phyloP scores from a whole-genome alignment of 2,888 invertebrate species.

The Drosophila subsilvestris region DNA sequence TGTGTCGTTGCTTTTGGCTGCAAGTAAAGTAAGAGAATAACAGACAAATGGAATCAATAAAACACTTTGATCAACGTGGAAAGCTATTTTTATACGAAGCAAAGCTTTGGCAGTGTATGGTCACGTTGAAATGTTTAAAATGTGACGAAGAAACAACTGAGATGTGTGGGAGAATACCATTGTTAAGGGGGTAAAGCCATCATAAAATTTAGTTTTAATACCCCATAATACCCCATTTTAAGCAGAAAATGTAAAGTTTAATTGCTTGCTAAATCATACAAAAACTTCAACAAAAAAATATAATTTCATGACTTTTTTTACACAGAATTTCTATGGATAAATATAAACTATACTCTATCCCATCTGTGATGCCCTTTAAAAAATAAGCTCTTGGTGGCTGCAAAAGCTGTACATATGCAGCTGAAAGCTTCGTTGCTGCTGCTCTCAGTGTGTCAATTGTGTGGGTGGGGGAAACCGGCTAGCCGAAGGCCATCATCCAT shows the following conservation, averaged over 20 bases:
- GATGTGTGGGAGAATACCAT: background rate
- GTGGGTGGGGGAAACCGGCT: conserved; percentile 29
- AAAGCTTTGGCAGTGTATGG: conserved; percentile 42
- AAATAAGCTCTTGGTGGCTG: conserved; percentile 53
- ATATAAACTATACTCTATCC: background rate
- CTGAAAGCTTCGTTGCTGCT: conserved; percentile 53
- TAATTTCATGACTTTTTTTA: too few relatives aligned
- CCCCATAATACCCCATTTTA: too few relatives aligned
- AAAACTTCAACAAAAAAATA: background rate
- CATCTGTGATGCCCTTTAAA: background rate
- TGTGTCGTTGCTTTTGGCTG: conserved; percentile 50
- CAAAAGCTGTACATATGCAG: conserved; percentile 60
- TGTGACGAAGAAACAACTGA: background rate
- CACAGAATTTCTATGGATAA: background rate
- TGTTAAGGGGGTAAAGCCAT: background rate
- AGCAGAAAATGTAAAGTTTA: background rate
- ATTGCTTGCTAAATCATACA: background rate
- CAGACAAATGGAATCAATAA: conserved; percentile 53
- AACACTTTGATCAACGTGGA: conserved; percentile 23
- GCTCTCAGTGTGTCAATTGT: conserved; percentile 36
- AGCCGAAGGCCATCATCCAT: background rate
- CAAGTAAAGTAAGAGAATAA: conserved; percentile 48
- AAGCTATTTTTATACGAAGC: conserved; percentile 23
- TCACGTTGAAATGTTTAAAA: background rate
- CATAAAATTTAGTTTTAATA: background rate